These are phyloP conservation scores for Nycticorax nycticorax DNA, from an alignment of 2,113 vertebrate genomes.

Conservation along the genomic window DNA sequence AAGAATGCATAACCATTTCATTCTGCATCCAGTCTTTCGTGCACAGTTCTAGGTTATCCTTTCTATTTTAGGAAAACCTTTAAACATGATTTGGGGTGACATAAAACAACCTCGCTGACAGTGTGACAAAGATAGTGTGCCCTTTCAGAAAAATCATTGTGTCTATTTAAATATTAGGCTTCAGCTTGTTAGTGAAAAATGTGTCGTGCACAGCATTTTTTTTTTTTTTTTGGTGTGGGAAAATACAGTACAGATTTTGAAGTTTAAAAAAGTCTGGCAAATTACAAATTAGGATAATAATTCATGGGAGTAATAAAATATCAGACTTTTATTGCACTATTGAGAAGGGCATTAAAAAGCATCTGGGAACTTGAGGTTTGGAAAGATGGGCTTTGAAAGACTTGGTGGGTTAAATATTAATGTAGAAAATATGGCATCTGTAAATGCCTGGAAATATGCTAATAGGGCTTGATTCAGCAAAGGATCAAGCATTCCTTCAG, in stretches of 20 bases:
- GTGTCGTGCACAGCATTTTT: constrained; percentile 25
- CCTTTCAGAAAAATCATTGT: constrained; percentile 52
- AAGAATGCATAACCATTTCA: constrained; percentile 40
- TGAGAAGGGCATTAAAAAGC: constrained; percentile 81
- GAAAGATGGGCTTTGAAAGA: constrained; percentile 74
- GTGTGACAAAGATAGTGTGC: constrained; percentile 33
- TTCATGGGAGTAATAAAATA: constrained; percentile 81
- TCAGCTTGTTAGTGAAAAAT: constrained; percentile 65
- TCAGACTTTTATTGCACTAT: constrained; percentile 78
- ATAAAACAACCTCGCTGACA: constrained; percentile 49
- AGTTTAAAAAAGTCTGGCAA: constrained; percentile 77
- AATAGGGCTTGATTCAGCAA: constrained; percentile 16
- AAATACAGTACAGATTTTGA: constrained; percentile 75
- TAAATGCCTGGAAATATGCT: constrained; percentile 67
- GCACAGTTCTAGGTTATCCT: constrained; percentile 27
- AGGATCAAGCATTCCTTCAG: not conserved
- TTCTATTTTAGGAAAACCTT: constrained; percentile 59
- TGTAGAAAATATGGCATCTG: constrained; percentile 79
- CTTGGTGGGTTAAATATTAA: constrained; percentile 79
- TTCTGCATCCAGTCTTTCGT: constrained; percentile 37
- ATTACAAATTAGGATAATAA: constrained; percentile 79
- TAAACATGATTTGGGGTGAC: constrained; percentile 27
- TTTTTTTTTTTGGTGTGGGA: constrained; percentile 43
- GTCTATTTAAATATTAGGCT: constrained; percentile 69
- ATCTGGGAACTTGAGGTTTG: constrained; percentile 74